These are phyloP conservation scores for Misgurnus mizolepis DNA, from an alignment of 2,113 vertebrate genomes.

Conservation along the genomic window DNA sequence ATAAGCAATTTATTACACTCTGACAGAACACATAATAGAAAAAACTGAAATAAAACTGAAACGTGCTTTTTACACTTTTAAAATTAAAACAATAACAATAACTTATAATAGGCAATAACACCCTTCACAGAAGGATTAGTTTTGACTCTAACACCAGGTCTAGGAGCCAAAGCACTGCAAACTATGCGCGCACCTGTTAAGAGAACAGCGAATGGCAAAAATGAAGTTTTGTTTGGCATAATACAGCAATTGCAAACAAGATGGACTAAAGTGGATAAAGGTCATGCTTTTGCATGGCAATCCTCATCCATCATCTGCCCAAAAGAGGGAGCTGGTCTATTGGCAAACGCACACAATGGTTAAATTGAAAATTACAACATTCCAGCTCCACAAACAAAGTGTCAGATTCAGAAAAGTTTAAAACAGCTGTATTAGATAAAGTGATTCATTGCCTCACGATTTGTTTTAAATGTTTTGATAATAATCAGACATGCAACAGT, in stretches of 20 bases:
- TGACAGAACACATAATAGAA: slow-evolving; percentile 5
- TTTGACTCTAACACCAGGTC: not conserved
- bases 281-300: slow-evolving; percentile 32
- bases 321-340: slow-evolving; percentile 19
- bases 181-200: not conserved
- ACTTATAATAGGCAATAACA: slow-evolving; percentile 33
- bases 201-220: slow-evolving; percentile 14
- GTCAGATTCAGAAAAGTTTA: slow-evolving; percentile 16
- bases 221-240: slow-evolving; percentile 23
- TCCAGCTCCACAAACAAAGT: not conserved
- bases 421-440: slow-evolving; percentile 39
- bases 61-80: slow-evolving; percentile 20
- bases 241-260: not conserved
- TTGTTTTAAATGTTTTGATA: slow-evolving; percentile 43
- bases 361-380: slow-evolving; percentile 46
- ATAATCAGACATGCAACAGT: slow-evolving; percentile 35
- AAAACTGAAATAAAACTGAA: not conserved
- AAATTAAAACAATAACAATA: slow-evolving; percentile 33
- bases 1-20: slow-evolving; percentile 14
- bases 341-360: not conserved
- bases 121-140: not conserved
- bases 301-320: slow-evolving; percentile 49
- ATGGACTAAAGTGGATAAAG: slow-evolving; percentile 32
- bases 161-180: not conserved
- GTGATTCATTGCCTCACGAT: slow-evolving; percentile 18